Base-by-base conservation (phyloP, 2,888 invertebrate genomes). In the Stenichneumon culpator region DNA sequence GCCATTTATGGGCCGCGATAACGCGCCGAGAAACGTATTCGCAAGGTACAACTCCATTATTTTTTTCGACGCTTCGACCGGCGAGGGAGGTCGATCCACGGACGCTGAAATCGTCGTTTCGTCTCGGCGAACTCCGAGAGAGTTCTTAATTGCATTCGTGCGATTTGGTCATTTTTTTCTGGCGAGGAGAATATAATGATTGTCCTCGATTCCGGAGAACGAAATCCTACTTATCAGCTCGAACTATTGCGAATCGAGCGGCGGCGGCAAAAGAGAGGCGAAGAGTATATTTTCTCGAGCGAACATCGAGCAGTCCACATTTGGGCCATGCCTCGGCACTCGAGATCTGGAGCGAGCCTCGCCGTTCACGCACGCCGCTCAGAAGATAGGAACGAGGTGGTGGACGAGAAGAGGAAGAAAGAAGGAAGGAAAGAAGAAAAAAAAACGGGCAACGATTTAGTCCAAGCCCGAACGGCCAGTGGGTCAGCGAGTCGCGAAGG, bases 1-100 rank as follows among this genome's bases (percentile, higher is more conserved):
- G 91, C 93, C 93, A 93, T 94, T 93, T 94, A 93, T 93, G 93
- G 93, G 75, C 88, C 92, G 93, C 90, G 87, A 89, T 88, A 87
- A 84, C 77, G 85, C 78, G 47, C 73, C 79, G 88, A 88, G 82
- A 85, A 79, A 81, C 60, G 69, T 74, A 78, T 84, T 82, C 52
- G 78, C 79, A 60, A 83, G 80, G 81, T 83, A 85, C 14, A 60
- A 69, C 25, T 69, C 16, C 50, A 28, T 69, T 52, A 69, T 47
- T 22, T 50, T 50, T 72, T 36, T 50, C 14, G 11, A 47, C 54
- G 68, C 50, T 39, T 47, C 54, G 14, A 14, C 14, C 57, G 50
- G 0, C 32, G 22, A 73, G 54, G 44, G 14, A 44, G 11, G 14
- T 14, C 44, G 44, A 14, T 73, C 50, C 16, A n/a, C 50, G n/a